Evolutionary conservation across 2,113 vertebrate species (phyloP).

Genomic region (Arvicanthis niloticus): DNA sequence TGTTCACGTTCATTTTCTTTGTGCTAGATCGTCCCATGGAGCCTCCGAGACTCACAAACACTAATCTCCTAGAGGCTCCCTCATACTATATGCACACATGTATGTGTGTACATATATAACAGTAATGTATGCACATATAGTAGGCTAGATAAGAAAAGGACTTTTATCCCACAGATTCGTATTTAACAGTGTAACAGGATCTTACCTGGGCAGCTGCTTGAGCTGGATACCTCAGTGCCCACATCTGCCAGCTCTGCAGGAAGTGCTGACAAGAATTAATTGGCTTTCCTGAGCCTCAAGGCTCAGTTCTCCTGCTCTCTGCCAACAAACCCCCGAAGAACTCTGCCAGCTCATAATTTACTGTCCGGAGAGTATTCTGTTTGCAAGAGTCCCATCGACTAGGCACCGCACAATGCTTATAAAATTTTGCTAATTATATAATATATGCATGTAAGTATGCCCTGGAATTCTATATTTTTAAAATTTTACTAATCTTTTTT

Average conservation of each 20-base stretch:
- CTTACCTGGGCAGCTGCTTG: constrained; percentile 38
- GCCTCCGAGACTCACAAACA: neutral
- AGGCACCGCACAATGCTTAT: neutral
- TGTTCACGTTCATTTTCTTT: neutral
- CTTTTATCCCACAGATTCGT: constrained; percentile 36
- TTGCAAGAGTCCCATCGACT: neutral
- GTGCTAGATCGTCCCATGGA: neutral
- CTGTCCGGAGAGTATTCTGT: constrained; percentile 47
- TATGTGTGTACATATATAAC: neutral
- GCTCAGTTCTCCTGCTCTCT: constrained; percentile 51
- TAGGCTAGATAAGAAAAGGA: neutral
- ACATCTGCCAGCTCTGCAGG: constrained; percentile 64
- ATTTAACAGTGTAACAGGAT: constrained; percentile 56
- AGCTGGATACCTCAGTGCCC: constrained; percentile 18
- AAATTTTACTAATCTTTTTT: neutral
- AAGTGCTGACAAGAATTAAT: constrained; percentile 75
- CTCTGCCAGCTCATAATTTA: constrained; percentile 47
- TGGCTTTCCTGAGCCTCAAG: constrained; percentile 61
- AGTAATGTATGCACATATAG: neutral
- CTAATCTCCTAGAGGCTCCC: neutral
- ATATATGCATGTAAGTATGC: neutral
- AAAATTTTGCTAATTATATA: neutral
- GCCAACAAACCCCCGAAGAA: constrained; percentile 46
- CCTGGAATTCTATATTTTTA: neutral
- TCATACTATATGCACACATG: no score